phyloP scores from a whole-genome alignment of 2,797 vertebrate genomes.

The Hephaestus fuliginosus region DNA sequence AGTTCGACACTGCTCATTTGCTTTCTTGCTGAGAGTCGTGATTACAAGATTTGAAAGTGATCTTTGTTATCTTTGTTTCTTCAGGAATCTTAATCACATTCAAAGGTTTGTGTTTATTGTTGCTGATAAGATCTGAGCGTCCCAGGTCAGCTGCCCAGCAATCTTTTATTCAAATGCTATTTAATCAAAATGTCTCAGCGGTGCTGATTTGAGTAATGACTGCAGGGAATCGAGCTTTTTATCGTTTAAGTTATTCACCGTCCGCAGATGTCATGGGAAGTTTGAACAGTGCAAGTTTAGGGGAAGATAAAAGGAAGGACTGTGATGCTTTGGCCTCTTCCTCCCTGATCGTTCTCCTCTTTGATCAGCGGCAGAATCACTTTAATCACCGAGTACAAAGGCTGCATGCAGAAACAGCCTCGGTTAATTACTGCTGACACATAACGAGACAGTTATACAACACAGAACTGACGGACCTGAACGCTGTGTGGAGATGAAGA shows the following conservation, averaged over 20 bases:
- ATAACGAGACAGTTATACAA: constrained; percentile 30
- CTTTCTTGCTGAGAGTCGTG: neutral
- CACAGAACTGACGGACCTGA: constrained; percentile 8
- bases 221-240: constrained; percentile 3
- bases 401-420: constrained; percentile 9
- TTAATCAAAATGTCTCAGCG: neutral
- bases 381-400: constrained; percentile 63
- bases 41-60: neutral
- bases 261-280: constrained; percentile 26
- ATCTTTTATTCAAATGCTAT: constrained; percentile 5
- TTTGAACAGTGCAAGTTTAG: constrained; percentile 40
- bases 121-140: neutral
- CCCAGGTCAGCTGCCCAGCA: neutral
- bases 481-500: neutral
- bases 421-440: constrained; percentile 47
- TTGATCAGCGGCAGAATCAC: constrained; percentile 54
- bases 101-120: neutral
- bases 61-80: neutral
- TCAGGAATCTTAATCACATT: neutral
- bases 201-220: neutral
- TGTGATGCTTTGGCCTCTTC: constrained; percentile 31
- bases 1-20: too few species aligned
- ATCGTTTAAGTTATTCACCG: neutral
- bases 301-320: constrained; percentile 32
- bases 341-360: constrained; percentile 33